Conservation (phyloP, 2,113 vertebrate genomes). For the Grammomys surdaster region DNA sequence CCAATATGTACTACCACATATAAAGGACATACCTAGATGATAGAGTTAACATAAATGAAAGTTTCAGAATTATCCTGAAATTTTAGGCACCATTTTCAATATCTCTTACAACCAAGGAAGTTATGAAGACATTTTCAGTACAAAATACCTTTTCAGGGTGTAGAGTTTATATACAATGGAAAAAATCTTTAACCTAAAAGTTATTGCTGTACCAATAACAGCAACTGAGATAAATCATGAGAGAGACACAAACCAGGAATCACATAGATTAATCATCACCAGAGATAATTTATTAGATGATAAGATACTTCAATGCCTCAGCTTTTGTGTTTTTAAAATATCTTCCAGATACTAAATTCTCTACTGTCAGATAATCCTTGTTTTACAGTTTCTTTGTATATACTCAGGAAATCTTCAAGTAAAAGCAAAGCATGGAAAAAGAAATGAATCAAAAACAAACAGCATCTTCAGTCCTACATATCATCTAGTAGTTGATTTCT, state of each 20-base stretch:
- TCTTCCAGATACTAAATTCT: neutral
- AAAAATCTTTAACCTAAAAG: constrained; percentile 36
- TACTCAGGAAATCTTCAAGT: neutral
- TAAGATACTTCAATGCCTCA: neutral
- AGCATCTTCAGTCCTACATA: neutral
- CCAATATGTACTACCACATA: neutral
- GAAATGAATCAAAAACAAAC: neutral
- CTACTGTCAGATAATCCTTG: neutral
- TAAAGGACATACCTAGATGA: neutral
- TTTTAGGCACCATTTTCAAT: neutral
- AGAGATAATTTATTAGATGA: neutral
- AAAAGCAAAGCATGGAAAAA: neutral
- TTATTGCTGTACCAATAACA: neutral
- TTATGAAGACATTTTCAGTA: constrained; percentile 4
- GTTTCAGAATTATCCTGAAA: neutral
- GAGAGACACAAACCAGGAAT: neutral
- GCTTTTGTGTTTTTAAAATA: neutral
- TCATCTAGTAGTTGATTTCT: neutral
- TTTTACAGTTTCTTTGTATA: neutral
- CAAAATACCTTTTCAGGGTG: neutral
- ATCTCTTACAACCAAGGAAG: neutral
- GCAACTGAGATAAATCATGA: neutral
- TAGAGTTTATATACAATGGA: neutral
- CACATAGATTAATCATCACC: neutral
- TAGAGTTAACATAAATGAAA: neutral